phyloP scores from a whole-genome alignment of 2,113 vertebrate species.

The Macroglossus sobrinus region DNA sequence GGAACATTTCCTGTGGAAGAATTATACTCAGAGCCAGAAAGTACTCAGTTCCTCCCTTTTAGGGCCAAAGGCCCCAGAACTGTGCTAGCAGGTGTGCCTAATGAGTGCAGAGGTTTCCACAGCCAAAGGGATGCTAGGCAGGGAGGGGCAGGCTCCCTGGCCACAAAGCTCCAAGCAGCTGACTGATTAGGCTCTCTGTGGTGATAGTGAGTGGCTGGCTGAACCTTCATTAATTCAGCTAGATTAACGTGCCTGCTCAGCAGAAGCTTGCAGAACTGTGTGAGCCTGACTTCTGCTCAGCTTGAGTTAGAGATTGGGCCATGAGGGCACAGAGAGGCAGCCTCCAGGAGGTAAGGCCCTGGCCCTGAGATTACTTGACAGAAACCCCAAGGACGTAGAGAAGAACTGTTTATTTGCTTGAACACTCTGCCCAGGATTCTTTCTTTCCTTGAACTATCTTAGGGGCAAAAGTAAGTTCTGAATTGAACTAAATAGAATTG shows the following conservation, averaged over 20 bases:
- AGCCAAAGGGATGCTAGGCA: background rate
- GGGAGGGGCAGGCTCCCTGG: rapidly evolving
- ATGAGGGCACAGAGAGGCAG: background rate
- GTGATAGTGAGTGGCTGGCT: background rate
- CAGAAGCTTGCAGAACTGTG: background rate
- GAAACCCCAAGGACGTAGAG: background rate
- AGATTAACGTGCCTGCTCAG: background rate
- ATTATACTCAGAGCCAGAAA: background rate
- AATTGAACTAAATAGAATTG: background rate
- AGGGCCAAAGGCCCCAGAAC: background rate
- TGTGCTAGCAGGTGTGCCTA: background rate
- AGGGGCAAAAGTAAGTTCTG: background rate
- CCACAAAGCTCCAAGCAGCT: background rate
- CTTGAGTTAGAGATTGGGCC: background rate
- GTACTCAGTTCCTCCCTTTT: background rate
- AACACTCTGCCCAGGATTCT: background rate
- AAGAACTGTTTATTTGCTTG: background rate
- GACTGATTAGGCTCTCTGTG: background rate
- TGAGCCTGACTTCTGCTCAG: background rate
- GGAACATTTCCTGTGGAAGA: background rate
- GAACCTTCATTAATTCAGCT: background rate
- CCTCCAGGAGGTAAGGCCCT: background rate
- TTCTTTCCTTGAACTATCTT: background rate
- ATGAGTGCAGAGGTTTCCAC: background rate
- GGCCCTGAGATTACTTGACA: background rate